Evolutionary conservation across 1,140 invertebrate species (phyloP).

Genomic region (Cyrtorhinus lividipennis): DNA sequence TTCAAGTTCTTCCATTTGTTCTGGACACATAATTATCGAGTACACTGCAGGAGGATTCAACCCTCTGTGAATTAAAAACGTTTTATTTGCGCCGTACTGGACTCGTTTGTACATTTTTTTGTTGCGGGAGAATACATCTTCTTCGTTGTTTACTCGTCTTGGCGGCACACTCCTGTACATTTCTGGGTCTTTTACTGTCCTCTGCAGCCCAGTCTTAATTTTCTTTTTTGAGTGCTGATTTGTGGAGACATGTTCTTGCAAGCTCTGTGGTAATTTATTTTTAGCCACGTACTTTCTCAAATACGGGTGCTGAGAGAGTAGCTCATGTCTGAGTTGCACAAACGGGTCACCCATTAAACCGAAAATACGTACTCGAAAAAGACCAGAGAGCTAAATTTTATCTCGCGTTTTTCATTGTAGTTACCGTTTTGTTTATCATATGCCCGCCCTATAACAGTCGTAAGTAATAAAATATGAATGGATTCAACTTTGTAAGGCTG

Average conservation of each 20-base stretch:
- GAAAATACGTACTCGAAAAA: too few species aligned
- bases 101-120: background rate
- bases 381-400: too few species aligned
- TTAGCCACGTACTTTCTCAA: background rate
- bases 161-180: background rate
- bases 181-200: background rate
- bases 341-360: conserved; percentile 1
- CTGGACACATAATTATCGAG: background rate
- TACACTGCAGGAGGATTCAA: background rate
- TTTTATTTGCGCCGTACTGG: background rate
- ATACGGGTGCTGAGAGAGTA: background rate
- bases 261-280: background rate
- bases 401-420: too few species aligned
- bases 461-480: too few species aligned
- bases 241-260: too few species aligned
- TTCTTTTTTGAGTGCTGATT: too few species aligned
- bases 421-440: too few species aligned
- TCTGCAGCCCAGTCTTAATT: background rate
- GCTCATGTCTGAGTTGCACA: background rate
- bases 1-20: background rate
- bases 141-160: background rate
- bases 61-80: background rate
- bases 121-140: background rate
- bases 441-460: too few species aligned
- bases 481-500: too few species aligned